A percentile compares a stretch with the other conserved stretches of the same genome.
phyloP scores from a whole-genome alignment of 2,888 invertebrate species.

The Dicycla oo region DNA sequence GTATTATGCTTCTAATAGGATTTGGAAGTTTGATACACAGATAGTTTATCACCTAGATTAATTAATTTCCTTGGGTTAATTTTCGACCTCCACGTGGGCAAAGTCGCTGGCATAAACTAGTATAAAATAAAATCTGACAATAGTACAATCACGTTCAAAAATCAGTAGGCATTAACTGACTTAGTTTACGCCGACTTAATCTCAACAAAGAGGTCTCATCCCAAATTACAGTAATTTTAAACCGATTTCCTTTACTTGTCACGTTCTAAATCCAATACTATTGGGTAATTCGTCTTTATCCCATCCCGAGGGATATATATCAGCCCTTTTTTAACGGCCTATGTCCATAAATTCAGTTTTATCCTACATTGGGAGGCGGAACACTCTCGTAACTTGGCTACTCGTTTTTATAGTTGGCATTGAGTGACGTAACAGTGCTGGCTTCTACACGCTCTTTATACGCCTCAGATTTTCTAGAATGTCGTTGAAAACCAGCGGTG shows the following conservation, averaged over 20 bases:
- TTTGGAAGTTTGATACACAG: too few species aligned
- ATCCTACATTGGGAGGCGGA: slow-evolving; percentile 43
- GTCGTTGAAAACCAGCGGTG: neutral
- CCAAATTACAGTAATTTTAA: slow-evolving; percentile 56
- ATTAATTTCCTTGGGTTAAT: too few species aligned
- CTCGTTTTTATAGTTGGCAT: slow-evolving; percentile 64
- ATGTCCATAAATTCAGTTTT: slow-evolving; percentile 63
- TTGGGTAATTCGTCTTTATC: slow-evolving; percentile 64
- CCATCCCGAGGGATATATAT: slow-evolving; percentile 50
- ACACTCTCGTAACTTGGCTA: slow-evolving; percentile 54
- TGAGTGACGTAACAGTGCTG: slow-evolving; percentile 51
- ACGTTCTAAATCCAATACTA: slow-evolving; percentile 62
- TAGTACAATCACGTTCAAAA: slow-evolving; percentile 13
- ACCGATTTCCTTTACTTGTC: slow-evolving; percentile 48
- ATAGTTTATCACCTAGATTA: too few species aligned
- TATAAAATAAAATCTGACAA: too few species aligned
- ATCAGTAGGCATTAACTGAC: neutral
- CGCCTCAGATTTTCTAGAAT: slow-evolving; percentile 35
- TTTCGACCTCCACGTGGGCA: too few species aligned
- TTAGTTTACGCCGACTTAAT: slow-evolving; percentile 25
- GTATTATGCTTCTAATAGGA: too few species aligned
- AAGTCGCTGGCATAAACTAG: too few species aligned
- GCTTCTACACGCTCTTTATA: slow-evolving; percentile 23
- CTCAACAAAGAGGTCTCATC: slow-evolving; percentile 17
- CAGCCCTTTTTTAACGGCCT: slow-evolving; percentile 64